These are phyloP conservation scores for Actinia equina DNA, from an alignment of 64 coral and sea anemone genomes.

Conservation along the genomic window DNA sequence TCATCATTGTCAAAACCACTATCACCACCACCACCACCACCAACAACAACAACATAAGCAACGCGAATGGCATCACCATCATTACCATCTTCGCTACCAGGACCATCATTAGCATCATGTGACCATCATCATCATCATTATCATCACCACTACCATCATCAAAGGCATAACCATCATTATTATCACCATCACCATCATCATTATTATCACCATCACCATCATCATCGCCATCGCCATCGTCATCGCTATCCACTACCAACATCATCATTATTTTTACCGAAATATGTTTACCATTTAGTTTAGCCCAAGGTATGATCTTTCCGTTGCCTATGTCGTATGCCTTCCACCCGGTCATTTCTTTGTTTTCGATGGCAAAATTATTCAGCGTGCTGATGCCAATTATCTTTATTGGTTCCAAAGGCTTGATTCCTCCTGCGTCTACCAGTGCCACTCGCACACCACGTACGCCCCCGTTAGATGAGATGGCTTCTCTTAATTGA, in stretches of 20 bases:
- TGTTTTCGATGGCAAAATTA: constrained; percentile 25
- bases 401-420: constrained; percentile 15
- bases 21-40: no score
- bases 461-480: background rate
- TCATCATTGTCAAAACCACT: no score
- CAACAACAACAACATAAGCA: no score
- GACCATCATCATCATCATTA: background rate
- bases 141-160: no score
- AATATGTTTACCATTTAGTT: constrained; percentile 25
- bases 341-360: constrained; percentile 48
- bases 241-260: background rate
- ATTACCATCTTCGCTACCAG: no score
- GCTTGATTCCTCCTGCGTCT: background rate
- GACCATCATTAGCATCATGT: background rate
- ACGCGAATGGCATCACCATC: no score
- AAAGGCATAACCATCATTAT: no score
- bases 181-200: background rate
- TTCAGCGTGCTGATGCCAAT: constrained; percentile 35
- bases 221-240: background rate
- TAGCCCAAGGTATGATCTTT: constrained; percentile 31
- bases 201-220: background rate
- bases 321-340: constrained; percentile 54
- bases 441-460: constrained; percentile 44
- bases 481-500: constrained; percentile 43
- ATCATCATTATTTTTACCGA: background rate